Evolutionary conservation across 2,888 invertebrate species (phyloP).

Genomic region (Troglohyphantes excavatus): DNA sequence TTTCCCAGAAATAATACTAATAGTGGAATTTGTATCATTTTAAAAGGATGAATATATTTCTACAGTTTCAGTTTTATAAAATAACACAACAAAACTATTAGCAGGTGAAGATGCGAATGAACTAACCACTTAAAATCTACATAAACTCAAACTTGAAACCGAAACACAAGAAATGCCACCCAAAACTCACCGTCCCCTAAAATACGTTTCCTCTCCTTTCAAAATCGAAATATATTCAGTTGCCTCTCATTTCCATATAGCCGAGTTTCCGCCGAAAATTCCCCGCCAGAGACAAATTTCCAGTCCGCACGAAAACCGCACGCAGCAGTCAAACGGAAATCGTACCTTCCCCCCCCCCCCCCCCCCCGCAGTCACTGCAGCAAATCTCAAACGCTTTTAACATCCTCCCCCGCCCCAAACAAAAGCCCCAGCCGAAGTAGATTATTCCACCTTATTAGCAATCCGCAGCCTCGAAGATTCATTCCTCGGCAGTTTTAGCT

Average conservation of each 20-base stretch:
- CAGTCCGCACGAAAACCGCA: constrained; percentile 9
- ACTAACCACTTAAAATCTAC: too few species aligned
- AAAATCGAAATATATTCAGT: constrained; percentile 21
- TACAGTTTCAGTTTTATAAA: too few species aligned
- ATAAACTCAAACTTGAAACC: too few species aligned
- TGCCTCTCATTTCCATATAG: constrained; percentile 41
- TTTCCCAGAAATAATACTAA: too few species aligned
- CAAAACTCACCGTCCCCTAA: too few species aligned
- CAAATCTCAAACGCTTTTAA: not conserved
- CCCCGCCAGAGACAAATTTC: constrained; percentile 30
- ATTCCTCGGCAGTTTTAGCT: not conserved
- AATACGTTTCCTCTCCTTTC: not conserved
- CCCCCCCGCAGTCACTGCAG: not conserved
- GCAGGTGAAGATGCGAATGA: too few species aligned
- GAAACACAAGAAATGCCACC: too few species aligned
- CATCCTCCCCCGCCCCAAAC: not conserved
- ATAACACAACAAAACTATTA: too few species aligned
- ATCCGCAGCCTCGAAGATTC: constrained; percentile 2
- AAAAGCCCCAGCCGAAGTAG: not conserved
- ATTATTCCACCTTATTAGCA: constrained; percentile 42
- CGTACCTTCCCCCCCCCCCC: not conserved
- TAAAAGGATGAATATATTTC: too few species aligned
- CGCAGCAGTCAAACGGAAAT: constrained; percentile 37
- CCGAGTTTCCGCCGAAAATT: constrained; percentile 20
- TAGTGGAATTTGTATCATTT: too few species aligned